phyloP scores from a whole-genome alignment of 1,140 invertebrate genomes.

The Stegodyphus mimosarum region DNA sequence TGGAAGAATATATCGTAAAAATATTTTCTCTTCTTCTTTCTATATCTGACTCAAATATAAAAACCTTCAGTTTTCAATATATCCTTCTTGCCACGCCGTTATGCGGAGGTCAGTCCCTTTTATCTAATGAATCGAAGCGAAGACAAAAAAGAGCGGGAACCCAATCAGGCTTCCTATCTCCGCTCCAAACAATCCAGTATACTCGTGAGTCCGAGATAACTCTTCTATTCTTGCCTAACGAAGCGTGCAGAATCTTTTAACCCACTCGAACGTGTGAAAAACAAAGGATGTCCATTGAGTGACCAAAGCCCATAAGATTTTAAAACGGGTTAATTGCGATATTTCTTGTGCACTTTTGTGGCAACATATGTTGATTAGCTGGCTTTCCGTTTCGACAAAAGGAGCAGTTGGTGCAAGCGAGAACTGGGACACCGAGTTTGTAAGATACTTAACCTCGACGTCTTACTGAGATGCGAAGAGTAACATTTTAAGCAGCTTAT shows the following conservation, averaged over 20 bases:
- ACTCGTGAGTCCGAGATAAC: not conserved
- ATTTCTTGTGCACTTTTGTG: not conserved
- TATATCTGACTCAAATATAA: no score
- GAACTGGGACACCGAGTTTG: conserved; percentile 6
- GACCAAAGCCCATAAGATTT: conserved; percentile 15
- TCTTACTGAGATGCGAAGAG: not conserved
- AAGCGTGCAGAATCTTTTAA: conserved; percentile 29
- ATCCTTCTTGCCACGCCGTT: no score
- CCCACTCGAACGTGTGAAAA: conserved; percentile 24
- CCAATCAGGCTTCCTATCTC: no score
- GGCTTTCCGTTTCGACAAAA: conserved; percentile 32
- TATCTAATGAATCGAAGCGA: no score
- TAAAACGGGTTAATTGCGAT: conserved; percentile 23
- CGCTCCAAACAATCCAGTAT: no score
- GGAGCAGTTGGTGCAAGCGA: conserved; percentile 12
- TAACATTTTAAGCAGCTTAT: conserved; percentile 14
- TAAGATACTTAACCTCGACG: conserved; percentile 5
- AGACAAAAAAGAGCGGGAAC: no score
- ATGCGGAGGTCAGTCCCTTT: no score
- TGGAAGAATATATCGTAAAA: no score
- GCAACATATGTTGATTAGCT: not conserved
- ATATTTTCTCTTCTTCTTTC: no score
- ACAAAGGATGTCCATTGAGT: conserved; percentile 37
- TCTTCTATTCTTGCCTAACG: conserved; percentile 32
- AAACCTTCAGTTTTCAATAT: no score